A percentile compares a stretch with the other conserved stretches of the same genome.
Conservation (phyloP, 92 coral and sea anemone genomes). For the Galaxea fascicularis region DNA sequence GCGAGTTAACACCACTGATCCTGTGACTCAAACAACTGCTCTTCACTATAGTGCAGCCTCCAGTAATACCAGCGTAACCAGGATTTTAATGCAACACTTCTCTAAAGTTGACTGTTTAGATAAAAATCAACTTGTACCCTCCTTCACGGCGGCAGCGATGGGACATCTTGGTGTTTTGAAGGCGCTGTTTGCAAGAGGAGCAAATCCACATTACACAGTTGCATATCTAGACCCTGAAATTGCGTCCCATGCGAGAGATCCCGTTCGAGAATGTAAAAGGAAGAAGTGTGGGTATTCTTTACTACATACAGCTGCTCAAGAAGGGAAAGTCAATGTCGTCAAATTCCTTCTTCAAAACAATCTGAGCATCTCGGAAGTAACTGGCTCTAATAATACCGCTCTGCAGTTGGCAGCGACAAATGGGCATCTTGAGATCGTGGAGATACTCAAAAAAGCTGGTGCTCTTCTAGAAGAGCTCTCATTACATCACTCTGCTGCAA, state of each 20-base stretch:
- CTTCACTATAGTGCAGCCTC: slow-evolving; percentile 34
- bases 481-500: slow-evolving; percentile 77
- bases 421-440: slow-evolving; percentile 65
- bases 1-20: slow-evolving; percentile 31
- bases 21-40: slow-evolving; percentile 33
- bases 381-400: slow-evolving; percentile 53
- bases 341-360: slow-evolving; percentile 38
- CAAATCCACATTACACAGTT: slow-evolving; percentile 21
- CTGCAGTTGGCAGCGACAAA: slow-evolving; percentile 69
- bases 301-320: slow-evolving; percentile 61
- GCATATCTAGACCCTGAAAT: not conserved
- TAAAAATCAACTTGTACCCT: slow-evolving; percentile 26
- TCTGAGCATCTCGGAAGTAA: slow-evolving; percentile 1
- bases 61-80: slow-evolving; percentile 19
- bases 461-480: slow-evolving; percentile 53
- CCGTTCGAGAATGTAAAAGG: slow-evolving; percentile 40
- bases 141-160: slow-evolving; percentile 42
- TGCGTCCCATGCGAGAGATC: slow-evolving; percentile 6
- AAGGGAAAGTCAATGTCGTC: slow-evolving; percentile 52
- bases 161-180: slow-evolving; percentile 19
- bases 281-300: slow-evolving; percentile 57
- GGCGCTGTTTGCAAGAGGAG: slow-evolving; percentile 26
- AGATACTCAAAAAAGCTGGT: slow-evolving; percentile 49
- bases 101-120: slow-evolving; percentile 37
- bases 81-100: slow-evolving; percentile 40